Base-by-base conservation (phyloP, 1,140 invertebrate species). In the Trachymyrmex septentrionalis region DNA sequence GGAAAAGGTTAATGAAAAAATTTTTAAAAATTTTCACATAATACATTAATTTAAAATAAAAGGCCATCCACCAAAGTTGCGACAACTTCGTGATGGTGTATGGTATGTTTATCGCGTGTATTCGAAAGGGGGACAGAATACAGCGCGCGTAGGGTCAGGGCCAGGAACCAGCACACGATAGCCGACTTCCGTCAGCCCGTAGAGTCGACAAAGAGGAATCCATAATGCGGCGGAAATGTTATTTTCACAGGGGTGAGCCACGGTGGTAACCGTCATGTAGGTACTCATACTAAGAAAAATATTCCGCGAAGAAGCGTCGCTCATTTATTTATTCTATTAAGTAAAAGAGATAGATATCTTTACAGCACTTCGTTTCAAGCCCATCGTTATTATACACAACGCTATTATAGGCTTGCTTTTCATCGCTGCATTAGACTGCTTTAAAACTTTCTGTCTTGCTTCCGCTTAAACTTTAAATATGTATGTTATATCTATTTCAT, bases 211-310 rank as follows among this genome's bases (percentile, higher is more conserved):
- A 91, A 91, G 85, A 91, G 87, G 89, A 91, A 91, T 91, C 88
- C 81, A 73, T 91, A 91, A 91, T 91, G 89, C 84, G 80, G 85
- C 89, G 90, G 90, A 91, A 90, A 88, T 85, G 87, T 91, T 80
- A 66, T 90, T 90, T 82, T 77, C 72, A 86, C 67, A 90, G 76
- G 88, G 86, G 88, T 90, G 73, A 90, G 48, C 76, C 61, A 50
- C 78, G n/a, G 38, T 59, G 66, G 86, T 75, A 80, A 80, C 72
- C 75, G 88, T 91, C 88, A 87, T 67, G 67, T 90, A 87, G 63
- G 5, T 67, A 67, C 34, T 71, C 19, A 30, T 48, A 87, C 53
- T 53, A 71, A 64, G 64, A 76, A 78, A 72, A 76, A 87, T 86
- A 87, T 71, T 82, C 24, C 6, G 48, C 38, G 44, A 84, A 30